Evolutionary conservation across 2,888 invertebrate genomes (phyloP), one percentile per base, ranked within the genome.

Genomic region (Trissolcus brochymenae): DNA sequence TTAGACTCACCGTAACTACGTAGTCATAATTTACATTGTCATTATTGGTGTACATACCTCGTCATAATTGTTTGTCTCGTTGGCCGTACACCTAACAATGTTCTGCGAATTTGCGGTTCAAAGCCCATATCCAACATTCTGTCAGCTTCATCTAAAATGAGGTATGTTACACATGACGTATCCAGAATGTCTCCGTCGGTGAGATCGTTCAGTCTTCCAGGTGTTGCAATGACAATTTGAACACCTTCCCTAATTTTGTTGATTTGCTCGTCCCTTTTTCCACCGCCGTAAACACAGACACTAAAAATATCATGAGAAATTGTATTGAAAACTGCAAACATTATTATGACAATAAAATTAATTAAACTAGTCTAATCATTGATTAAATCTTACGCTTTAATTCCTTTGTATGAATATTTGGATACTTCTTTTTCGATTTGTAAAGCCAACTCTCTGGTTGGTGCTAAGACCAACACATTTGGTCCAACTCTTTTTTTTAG

Each of bases 61-160:
- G 98, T 98, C 97, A 98, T 97, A 0, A 98, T 93, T n/a, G 97
- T 97, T 88, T 98, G 98, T 64, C 97, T 90, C 86, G 96, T 96
- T 6, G 97, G 96, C 64, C 96, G 92, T 19, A 97, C 93, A 84
- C 94, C 94, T 72, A 95, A 91, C 80, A 97, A 90, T 13, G 95
- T 93, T 86, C 95, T 95, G 46, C 95, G 92, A 79, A 98, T 99
- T 92, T 94, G 95, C 2, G 95, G 95, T 84, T 95, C 95, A 86
- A 96, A 96, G 16, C 95, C 95, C 94, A 95, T 94, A 83, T 95
- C 95, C 80, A 96, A 90, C 96, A 96, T 96, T 74, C 95, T 92
- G 87, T 96, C 96, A 9, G 95, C 96, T 90, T 99, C 99, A 90
- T 99, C 98, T 67, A 99, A 90, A 16, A 97, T 95, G 81, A 97